Evolutionary conservation across 2,797 vertebrate species (phyloP), one percentile per base, ranked within the genome.

Genomic region (Eulemur mongoz): DNA sequence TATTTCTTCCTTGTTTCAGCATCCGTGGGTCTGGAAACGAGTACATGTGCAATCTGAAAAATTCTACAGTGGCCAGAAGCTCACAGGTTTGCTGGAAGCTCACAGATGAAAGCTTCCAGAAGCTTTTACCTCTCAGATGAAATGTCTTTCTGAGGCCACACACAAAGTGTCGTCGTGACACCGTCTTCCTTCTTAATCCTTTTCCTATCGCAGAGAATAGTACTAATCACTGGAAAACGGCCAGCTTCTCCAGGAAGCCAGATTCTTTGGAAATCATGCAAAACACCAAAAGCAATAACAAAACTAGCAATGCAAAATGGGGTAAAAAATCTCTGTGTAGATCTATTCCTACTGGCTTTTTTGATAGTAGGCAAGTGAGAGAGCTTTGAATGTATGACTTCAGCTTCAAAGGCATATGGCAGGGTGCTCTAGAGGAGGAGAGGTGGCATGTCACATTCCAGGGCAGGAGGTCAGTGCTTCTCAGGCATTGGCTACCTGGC

Each of bases 211-310:
- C 27, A 75, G 57, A 87, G 67, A 61, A 80, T 7, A 75, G 48
- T 85, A 89, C 35, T 17, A 57, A 91, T 87, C 22, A 32, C 38
- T 59, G 32, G 61, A 27, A 96, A 87, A 78, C 22, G 11, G 15
- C 23, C 43, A 70, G 38, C 76, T 76, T 70, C 79, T 82, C 75
- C 32, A 72, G 50, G 69, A 78, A 90, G 35, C 35, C 69, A 76
- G 20, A 63, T 95, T 32, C 54, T 87, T 76, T 48, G 59, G 69
- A 76, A 86, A 63, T 52, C 23, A 25, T 12, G 15, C 32, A 87
- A 82, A 63, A 70, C 23, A 70, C n/a, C 23, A 76, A 14, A 0
- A 52, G 48, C 35, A 85, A n/a, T 18, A 81, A 61, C 30, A 89
- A 94, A 90, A 84, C 40, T 32, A 52, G 45, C 20, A 81, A 70